Base-by-base conservation (phyloP, 2,797 vertebrate species). In the Australoheros facetus region DNA sequence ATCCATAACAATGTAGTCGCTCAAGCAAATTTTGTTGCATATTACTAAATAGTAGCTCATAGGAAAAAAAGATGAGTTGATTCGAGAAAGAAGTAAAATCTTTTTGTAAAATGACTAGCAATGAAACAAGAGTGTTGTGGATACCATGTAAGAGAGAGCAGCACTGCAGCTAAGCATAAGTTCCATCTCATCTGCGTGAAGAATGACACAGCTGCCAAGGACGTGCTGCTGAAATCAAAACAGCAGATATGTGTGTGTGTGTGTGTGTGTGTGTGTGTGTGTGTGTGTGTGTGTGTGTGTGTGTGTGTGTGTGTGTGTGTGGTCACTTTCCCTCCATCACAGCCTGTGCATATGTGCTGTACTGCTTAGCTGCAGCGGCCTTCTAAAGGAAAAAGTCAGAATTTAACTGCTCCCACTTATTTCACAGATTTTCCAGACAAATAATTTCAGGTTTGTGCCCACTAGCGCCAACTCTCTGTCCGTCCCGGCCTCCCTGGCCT, bases 361-460 rank as follows among this genome's bases (percentile, higher is more conserved):
- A 39, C 82, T 54, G 82, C 85, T 84, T 21, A 54, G 82, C 87
- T 87, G 77, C 89, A 87, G 28, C 17, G n/a, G 76, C 84, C 85
- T 72, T 80, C 77, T 9, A 54, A 83, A 88, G 81, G 76, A 86
- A 91, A 89, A 87, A 87, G 73, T 45, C 83, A 73, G 77, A 91
- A 78, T 85, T 86, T 76, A 87, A 92, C 89, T 90, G 85, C 90
- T 92, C 78, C 78, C 73, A 81, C 84, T 93, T 84, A 87, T 93
- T 94, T 93, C 89, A 85, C 89, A 94, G 85, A 94, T 94, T 95
- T 95, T 93, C 94, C 94, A 95, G 94, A 94, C 94, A 93, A 94
- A 95, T 95, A 95, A 95, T 95, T 92, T 93, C 86, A 91, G 92
- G 93, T 93, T 93, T 93, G 92, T 89, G 78, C 90, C 92, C 92